A percentile compares a stretch with the other conserved stretches of the same genome.
These are phyloP conservation scores for Pomacea canaliculata DNA, from an alignment of 2,888 invertebrate species.

Conservation along the genomic window DNA sequence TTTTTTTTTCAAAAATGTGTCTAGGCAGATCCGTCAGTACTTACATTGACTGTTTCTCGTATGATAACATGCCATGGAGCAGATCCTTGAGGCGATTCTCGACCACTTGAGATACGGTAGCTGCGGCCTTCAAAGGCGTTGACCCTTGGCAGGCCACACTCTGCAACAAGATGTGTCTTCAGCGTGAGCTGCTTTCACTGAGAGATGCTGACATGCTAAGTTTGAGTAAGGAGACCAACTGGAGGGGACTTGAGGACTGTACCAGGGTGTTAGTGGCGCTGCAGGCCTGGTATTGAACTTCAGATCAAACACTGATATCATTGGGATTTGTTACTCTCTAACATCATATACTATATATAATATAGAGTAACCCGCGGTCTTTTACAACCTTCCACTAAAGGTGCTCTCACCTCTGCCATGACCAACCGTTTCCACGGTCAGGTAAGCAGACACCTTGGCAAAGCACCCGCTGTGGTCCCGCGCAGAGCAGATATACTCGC, in stretches of 20 bases:
- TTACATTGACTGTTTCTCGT: conserved; percentile 30
- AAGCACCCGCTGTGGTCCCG: conserved; percentile 36
- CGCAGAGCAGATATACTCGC: conserved; percentile 56
- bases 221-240: too few relatives aligned
- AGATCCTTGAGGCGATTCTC: conserved; percentile 36
- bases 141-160: conserved; percentile 41
- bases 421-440: conserved; percentile 34
- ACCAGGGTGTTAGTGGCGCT: too few relatives aligned
- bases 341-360: too few relatives aligned
- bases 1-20: too few relatives aligned
- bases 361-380: too few relatives aligned
- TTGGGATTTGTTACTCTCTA: too few relatives aligned
- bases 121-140: conserved; percentile 26
- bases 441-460: conserved; percentile 32
- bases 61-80: conserved; percentile 49
- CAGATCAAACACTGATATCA: too few relatives aligned
- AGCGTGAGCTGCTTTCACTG: too few relatives aligned
- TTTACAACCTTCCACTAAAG: too few relatives aligned
- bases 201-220: too few relatives aligned
- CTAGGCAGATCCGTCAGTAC: not conserved
- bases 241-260: too few relatives aligned
- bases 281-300: too few relatives aligned
- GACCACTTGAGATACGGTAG: conserved; percentile 39
- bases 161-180: conserved; percentile 16
- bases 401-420: conserved; percentile 31